Evolutionary conservation across 2,113 vertebrate species (phyloP).

Genomic region (Melanostigma gelatinosum): DNA sequence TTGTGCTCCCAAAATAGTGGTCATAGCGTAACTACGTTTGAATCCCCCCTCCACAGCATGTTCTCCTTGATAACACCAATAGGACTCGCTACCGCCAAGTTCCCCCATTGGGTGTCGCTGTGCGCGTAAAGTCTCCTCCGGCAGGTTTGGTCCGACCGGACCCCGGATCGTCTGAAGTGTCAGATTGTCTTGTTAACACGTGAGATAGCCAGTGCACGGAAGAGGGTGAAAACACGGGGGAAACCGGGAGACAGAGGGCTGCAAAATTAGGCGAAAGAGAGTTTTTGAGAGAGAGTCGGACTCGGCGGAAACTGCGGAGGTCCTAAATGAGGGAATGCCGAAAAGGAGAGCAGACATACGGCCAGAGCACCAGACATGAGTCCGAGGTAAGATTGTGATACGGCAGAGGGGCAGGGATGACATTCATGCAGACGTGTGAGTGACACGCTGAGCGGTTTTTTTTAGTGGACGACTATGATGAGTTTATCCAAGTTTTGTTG

Average conservation of each 20-base stretch:
- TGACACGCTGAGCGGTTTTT: constrained; percentile 1
- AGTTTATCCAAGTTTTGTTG: neutral
- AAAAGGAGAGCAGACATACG: constrained; percentile 63
- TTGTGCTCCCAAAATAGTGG: neutral
- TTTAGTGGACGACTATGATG: neutral
- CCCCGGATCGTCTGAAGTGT: constrained; percentile 71
- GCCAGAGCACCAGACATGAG: constrained; percentile 83
- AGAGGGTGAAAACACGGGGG: constrained; percentile 36
- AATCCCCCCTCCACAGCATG: neutral
- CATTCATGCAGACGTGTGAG: constrained; percentile 28
- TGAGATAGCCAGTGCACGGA: constrained; percentile 58
- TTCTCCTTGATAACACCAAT: neutral
- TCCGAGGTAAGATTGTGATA: constrained; percentile 78
- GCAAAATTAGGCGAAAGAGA: constrained; percentile 50
- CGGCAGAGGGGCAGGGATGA: constrained; percentile 21
- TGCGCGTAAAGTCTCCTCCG: constrained; percentile 64
- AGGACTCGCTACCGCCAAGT: neutral
- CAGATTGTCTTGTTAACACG: constrained; percentile 71
- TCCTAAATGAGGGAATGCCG: constrained; percentile 73
- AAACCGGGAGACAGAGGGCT: constrained; percentile 37
- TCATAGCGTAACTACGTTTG: neutral
- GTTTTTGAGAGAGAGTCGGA: constrained; percentile 23
- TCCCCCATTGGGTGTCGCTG: constrained; percentile 80
- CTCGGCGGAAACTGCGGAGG: constrained; percentile 49
- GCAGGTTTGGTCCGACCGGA: constrained; percentile 62